Base-by-base conservation (phyloP, 2,113 vertebrate genomes). In the Hoplias malabaricus region DNA sequence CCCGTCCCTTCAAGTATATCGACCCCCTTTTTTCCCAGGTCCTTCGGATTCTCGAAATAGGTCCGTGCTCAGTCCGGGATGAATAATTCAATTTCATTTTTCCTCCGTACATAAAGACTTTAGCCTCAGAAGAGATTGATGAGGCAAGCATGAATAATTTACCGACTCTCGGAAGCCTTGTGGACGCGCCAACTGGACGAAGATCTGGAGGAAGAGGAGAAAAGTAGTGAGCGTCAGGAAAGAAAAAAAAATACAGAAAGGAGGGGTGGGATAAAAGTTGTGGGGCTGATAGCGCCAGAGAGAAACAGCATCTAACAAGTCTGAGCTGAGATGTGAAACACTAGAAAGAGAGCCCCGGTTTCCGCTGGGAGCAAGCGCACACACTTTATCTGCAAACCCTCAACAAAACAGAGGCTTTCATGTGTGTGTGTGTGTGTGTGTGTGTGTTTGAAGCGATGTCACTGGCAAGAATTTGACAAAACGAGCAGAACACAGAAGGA, bases 81-180 rank as follows among this genome's bases (percentile, higher is more conserved):
- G 84, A 93, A 93, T 92, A 84, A 93, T 93, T 91, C 87, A 90
- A 85, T 85, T 85, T 89, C 84, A 85, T 88, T 88, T 87, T 82
- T 84, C 54, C 66, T 81, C 46, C 23, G 40, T 48, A 74, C 79
- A 71, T 72, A 89, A 88, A 85, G 83, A 89, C 84, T 66, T 75
- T 50, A 34, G 79, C 33, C 74, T 33, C 33, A 80, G 83, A 82
- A 89, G 87, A 88, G 86, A 91, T 90, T 90, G 87, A 92, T 91
- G 88, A 91, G 87, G 34, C 84, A 53, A 56, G 34, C 79, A 90
- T 91, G 84, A 91, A 92, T 91, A 90, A 88, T 93, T 91, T 85
- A 93, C 80, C n/a, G 73, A 67, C 65, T 82, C 61, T 34, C 42
- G 65, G 0, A 80, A 86, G 87, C 87, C 84, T 88, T 85, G 88